A percentile compares a stretch with the other conserved stretches of the same genome.
phyloP scores from a whole-genome alignment of 2,888 invertebrate species.

The Hesperia comma region DNA sequence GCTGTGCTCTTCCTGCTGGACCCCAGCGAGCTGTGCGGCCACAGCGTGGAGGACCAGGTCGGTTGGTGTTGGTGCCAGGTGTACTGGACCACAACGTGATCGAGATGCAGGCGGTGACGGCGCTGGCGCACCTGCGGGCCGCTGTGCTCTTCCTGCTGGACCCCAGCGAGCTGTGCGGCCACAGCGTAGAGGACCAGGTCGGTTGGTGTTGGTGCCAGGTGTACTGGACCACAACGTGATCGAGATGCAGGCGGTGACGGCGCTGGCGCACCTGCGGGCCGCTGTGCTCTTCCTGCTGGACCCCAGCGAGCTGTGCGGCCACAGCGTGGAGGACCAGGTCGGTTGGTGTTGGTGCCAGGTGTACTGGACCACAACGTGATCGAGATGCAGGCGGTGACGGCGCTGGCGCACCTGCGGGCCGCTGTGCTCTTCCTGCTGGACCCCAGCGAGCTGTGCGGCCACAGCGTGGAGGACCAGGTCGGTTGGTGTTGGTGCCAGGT shows the following conservation, averaged over 20 bases:
- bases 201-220: background rate
- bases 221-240: slow-evolving; percentile 69
- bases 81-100: slow-evolving; percentile 69
- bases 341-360: background rate
- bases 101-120: slow-evolving; percentile 99
- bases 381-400: slow-evolving; percentile 99
- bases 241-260: slow-evolving; percentile 99
- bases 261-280: slow-evolving; percentile 97
- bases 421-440: slow-evolving; percentile 97
- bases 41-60: slow-evolving; percentile 96
- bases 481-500: background rate
- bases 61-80: background rate
- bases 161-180: slow-evolving; percentile 98
- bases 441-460: slow-evolving; percentile 98
- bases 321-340: slow-evolving; percentile 96
- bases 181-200: slow-evolving; percentile 96
- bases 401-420: slow-evolving; percentile 97
- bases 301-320: slow-evolving; percentile 98
- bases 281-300: slow-evolving; percentile 97
- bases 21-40: slow-evolving; percentile 98
- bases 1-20: slow-evolving; percentile 97
- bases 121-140: slow-evolving; percentile 97
- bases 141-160: slow-evolving; percentile 97
- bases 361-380: no score
- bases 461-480: slow-evolving; percentile 96